Evolutionary conservation across 2,797 vertebrate species (phyloP).

Genomic region (Betta splendens): DNA sequence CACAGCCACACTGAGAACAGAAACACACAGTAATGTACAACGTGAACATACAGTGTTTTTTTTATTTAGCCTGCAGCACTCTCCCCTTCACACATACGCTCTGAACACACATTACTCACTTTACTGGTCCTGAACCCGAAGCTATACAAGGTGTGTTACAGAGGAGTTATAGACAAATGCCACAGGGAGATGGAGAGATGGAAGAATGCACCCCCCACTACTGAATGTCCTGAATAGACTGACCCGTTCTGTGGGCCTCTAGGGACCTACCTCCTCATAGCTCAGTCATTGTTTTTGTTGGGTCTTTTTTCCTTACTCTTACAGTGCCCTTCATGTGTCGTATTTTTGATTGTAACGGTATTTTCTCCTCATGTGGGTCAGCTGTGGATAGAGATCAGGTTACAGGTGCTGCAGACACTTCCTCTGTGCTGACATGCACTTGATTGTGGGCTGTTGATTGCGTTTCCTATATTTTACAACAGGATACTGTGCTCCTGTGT

Average conservation of each 20-base stretch:
- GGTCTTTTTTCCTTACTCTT: slow-evolving; percentile 67
- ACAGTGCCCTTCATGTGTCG: slow-evolving; percentile 58
- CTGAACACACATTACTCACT: slow-evolving; percentile 49
- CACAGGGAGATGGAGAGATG: slow-evolving; percentile 66
- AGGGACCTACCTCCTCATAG: slow-evolving; percentile 51
- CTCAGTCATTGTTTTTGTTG: no score
- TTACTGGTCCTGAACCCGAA: slow-evolving; percentile 69
- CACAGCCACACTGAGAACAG: background rate
- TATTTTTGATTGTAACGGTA: slow-evolving; percentile 61
- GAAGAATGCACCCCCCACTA: slow-evolving; percentile 85
- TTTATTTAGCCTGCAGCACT: slow-evolving; percentile 14
- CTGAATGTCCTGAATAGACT: slow-evolving; percentile 61
- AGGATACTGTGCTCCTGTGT: slow-evolving; percentile 39
- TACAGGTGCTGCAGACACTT: slow-evolving; percentile 87
- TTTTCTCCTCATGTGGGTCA: slow-evolving; percentile 83
- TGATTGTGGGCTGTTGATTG: no score
- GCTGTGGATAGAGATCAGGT: slow-evolving; percentile 92
- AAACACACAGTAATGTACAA: slow-evolving; percentile 7
- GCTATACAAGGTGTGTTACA: slow-evolving; percentile 67
- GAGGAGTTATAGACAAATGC: slow-evolving; percentile 63
- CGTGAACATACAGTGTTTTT: slow-evolving; percentile 7
- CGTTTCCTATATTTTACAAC: slow-evolving; percentile 31
- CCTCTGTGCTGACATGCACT: slow-evolving; percentile 69
- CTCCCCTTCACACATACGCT: background rate
- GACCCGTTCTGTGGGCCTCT: slow-evolving; percentile 51